Evolutionary conservation across 2,797 vertebrate species (phyloP), one percentile per base, ranked within the genome.

Genomic region (Carduelis carduelis): DNA sequence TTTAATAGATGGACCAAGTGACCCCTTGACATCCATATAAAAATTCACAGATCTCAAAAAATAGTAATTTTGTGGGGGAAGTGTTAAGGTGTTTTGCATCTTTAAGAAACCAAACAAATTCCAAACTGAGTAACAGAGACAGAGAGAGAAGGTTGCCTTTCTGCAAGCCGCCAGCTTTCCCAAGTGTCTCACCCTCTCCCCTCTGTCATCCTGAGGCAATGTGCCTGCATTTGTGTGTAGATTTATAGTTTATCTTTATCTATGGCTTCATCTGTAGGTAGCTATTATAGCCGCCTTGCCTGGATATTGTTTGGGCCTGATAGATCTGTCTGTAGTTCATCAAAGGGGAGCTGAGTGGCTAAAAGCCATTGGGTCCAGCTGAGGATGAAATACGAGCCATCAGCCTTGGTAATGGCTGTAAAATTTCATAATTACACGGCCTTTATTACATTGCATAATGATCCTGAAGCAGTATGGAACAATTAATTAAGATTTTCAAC

Each of bases 401-500:
- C 99, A 99, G 99, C 99, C 99, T 98, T 98, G 98, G 99, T 99
- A 99, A 99, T 99, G 99, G 99, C 99, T 99, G 99, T 99, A 99
- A 99, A 99, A 99, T 99, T 99, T 99, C 99, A 99, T 99, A 99
- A 99, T 99, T 99, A 99, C 99, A 99, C 98, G 98, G 99, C 99
- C 99, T 99, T 99, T 99, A 99, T 99, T 99, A 99, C 99, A 99
- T 99, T 99, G 99, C 99, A 99, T 99, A 99, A 99, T 99, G 99
- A 99, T 99, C 99, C 99, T 98, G 98, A 99, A 99, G 99, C 99
- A 99, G 99, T 99, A 99, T 99, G 99, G 99, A 99, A 99, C 99
- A 99, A 99, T 99, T 99, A 99, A 99, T 99, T 99, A 99, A 99
- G 99, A 99, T 99, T 99, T 99, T 99, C 99, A 99, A 98, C 98